phyloP scores from a whole-genome alignment of 1,140 invertebrate species.

The Scaptomyza pallida region DNA sequence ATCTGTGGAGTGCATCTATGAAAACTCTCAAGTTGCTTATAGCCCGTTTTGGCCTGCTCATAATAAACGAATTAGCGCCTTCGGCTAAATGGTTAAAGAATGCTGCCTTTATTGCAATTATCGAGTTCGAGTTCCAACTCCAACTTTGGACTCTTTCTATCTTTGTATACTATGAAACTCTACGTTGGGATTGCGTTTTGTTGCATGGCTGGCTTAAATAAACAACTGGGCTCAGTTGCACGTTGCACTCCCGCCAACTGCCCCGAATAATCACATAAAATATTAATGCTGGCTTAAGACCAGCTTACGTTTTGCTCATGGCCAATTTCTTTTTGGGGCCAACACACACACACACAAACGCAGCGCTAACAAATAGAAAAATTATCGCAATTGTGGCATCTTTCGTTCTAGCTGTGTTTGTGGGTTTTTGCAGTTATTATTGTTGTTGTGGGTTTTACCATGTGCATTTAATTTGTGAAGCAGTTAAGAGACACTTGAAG shows the following conservation, averaged over 20 bases:
- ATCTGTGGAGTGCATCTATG: slow-evolving; percentile 64
- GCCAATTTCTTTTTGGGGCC: slow-evolving; percentile 77
- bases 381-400: slow-evolving; percentile 83
- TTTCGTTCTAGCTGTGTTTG: slow-evolving; percentile 39
- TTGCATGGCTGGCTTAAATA: slow-evolving; percentile 70
- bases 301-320: slow-evolving; percentile 63
- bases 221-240: slow-evolving; percentile 47
- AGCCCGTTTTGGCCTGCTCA: slow-evolving; percentile 34
- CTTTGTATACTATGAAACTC: background rate
- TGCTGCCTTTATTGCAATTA: slow-evolving; percentile 81
- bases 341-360: too few species aligned
- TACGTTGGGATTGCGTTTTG: slow-evolving; percentile 11
- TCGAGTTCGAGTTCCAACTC: slow-evolving; percentile 56
- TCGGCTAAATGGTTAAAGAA: slow-evolving; percentile 76
- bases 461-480: slow-evolving; percentile 78
- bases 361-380: slow-evolving; percentile 82
- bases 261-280: slow-evolving; percentile 78
- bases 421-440: slow-evolving; percentile 33
- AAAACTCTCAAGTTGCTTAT: background rate
- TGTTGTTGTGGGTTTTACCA: slow-evolving; percentile 56
- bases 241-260: slow-evolving; percentile 28
- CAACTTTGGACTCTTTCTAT: slow-evolving; percentile 21
- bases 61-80: slow-evolving; percentile 82
- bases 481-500: slow-evolving; percentile 39
- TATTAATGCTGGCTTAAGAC: slow-evolving; percentile 70